Base-by-base conservation (phyloP, 2,888 invertebrate genomes). In the Zygothrica quintamaculata region DNA sequence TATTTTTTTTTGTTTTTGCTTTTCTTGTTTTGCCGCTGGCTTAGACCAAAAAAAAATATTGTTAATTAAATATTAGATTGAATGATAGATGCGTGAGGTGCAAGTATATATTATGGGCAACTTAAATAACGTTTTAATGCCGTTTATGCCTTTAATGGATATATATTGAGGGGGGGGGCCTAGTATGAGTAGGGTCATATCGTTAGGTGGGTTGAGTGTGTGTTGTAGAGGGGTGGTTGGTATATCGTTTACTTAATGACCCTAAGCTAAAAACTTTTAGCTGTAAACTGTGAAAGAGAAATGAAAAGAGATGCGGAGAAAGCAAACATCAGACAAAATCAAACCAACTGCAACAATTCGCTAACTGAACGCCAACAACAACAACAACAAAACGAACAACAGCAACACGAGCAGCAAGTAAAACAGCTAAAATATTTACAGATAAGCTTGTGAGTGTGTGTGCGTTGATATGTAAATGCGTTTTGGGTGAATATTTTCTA, bases 171-270 rank as follows among this genome's bases (percentile, higher is more conserved):
- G 52, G 51, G 33, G 34, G 26, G 15, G 34, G 9, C 13, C 40
- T 61, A 44, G 46, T 50, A 47, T 39, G 61, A 44, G 46, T 50
- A 47, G 37, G 40, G 31, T 26, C 52, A 22, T 58, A 66, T 62
- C 74, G 67, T 80, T 77, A 80, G 66, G 66, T 61, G 70, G 82
- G n/a, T n/a, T n/a, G n/a, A n/a, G n/a, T n/a, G n/a, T n/a, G n/a
- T n/a, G n/a, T n/a, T n/a, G n/a, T n/a, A n/a, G n/a, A n/a, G n/a
- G n/a, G n/a, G n/a, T n/a, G n/a, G n/a, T n/a, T n/a, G n/a, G n/a
- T n/a, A n/a, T n/a, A n/a, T n/a, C n/a, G n/a, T n/a, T 78, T 84
- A 84, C 71, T 84, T 84, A 84, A 84, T 87, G 82, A 87, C 82
- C 87, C 82, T 62, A 61, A 67, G 66, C 67, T 60, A 64, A 65